A percentile compares a stretch with the other conserved stretches of the same genome.
Conservation (phyloP, 1,140 invertebrate species). For the Anastrepha ludens region DNA sequence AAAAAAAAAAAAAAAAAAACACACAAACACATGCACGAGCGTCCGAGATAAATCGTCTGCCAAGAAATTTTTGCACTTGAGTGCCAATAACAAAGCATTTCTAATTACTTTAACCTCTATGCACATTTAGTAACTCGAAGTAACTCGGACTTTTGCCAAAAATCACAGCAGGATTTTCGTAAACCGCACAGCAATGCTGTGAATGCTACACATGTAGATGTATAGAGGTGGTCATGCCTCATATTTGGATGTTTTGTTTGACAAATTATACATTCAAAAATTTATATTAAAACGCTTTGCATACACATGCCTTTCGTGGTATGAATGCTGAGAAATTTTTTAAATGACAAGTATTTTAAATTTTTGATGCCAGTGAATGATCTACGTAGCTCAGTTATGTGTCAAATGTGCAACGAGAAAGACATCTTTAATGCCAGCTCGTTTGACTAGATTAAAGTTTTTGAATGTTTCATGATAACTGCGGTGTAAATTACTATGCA, state of each 20-base stretch:
- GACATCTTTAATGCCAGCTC: too few species aligned
- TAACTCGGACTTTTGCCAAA: background rate
- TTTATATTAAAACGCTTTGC: background rate
- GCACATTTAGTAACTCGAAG: background rate
- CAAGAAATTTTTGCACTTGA: constrained; percentile 42
- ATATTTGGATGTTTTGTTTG: background rate
- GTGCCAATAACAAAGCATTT: constrained; percentile 41
- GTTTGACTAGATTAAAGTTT: too few species aligned
- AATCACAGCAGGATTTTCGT: constrained; percentile 13
- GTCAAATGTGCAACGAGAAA: too few species aligned
- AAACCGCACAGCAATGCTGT: background rate
- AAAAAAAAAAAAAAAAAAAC: too few species aligned
- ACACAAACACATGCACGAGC: background rate
- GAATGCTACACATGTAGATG: background rate
- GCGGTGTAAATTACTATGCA: too few species aligned
- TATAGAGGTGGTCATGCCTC: background rate
- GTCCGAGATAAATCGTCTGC: constrained; percentile 4
- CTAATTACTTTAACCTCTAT: constrained; percentile 42
- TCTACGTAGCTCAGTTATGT: too few species aligned
- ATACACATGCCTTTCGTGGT: too few species aligned
- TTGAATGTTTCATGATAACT: too few species aligned
- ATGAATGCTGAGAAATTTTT: too few species aligned
- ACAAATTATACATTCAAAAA: background rate
- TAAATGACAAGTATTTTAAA: too few species aligned
- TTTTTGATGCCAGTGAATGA: too few species aligned